Conservation (phyloP, 2,888 invertebrate genomes). For the Volucella zonaria region DNA sequence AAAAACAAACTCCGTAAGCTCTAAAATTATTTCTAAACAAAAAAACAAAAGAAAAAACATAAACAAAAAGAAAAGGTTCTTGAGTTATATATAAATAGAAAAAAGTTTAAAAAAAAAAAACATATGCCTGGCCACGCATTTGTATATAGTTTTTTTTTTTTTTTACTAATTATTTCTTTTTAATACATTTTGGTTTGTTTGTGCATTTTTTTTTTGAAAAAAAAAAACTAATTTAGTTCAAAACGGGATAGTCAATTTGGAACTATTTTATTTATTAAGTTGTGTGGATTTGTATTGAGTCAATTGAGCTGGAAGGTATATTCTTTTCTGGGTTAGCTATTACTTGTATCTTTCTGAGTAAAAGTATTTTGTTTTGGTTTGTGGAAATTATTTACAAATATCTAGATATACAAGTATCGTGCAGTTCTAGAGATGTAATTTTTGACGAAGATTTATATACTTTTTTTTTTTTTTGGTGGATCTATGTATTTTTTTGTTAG, state of each 20-base stretch:
- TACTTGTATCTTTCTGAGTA: slow-evolving; percentile 9
- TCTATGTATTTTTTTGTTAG: slow-evolving; percentile 9
- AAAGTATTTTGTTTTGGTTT: slow-evolving; percentile 29
- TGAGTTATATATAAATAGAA: slow-evolving; percentile 76
- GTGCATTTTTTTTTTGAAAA: slow-evolving; percentile 57
- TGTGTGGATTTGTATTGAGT: slow-evolving; percentile 29
- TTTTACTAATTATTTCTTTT: slow-evolving; percentile 49
- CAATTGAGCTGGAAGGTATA: slow-evolving; percentile 32
- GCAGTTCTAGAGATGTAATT: slow-evolving; percentile 54
- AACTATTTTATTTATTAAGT: slow-evolving; percentile 39
- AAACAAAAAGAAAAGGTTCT: slow-evolving; percentile 58
- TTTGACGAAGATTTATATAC: slow-evolving; percentile 16
- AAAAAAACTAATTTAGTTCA: slow-evolving; percentile 53
- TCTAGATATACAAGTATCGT: slow-evolving; percentile 47
- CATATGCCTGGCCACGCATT: slow-evolving; percentile 83
- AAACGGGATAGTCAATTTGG: slow-evolving; percentile 52
- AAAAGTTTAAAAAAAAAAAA: slow-evolving; percentile 63
- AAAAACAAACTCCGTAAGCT: slow-evolving; percentile 73
- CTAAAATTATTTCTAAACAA: slow-evolving; percentile 67
- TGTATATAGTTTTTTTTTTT: slow-evolving; percentile 69
- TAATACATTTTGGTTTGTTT: slow-evolving; percentile 49
- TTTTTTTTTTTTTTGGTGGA: slow-evolving; percentile 15
- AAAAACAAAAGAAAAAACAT: slow-evolving; percentile 43
- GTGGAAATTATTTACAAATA: slow-evolving; percentile 44
- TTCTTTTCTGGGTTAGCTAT: slow-evolving; percentile 34